Evolutionary conservation across 1,140 invertebrate species (phyloP), one percentile per base, ranked within the genome.

Genomic region (Helicoverpa zea): DNA sequence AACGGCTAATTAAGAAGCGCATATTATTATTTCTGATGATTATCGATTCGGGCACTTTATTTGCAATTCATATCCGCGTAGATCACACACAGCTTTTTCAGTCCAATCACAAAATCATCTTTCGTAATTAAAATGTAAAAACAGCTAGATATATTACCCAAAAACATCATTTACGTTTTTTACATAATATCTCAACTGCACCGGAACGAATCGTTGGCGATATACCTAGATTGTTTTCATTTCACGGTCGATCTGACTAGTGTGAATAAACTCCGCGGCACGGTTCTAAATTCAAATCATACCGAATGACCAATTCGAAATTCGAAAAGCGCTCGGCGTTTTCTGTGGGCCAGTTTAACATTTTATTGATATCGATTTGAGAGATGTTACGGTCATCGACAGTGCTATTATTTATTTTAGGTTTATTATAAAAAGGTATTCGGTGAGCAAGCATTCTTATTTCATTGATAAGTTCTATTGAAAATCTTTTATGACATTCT

Each of bases 221-320:
- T 85, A 83, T 76, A 85, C 51, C 63, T 82, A 75, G 63, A 88
- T 88, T 86, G 84, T 88, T 84, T 82, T 84, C 83, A 87, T 86
- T 85, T 87, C 84, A 88, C 82, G 83, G 81, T 82, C 83, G 83
- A 88, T 87, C 87, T 86, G 83, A 86, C 77, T 81, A 74, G 84
- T 89, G 88, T 86, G 83, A 89, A 89, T 85, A 84, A 88, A 88
- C 84, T 85, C 80, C 49, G 13, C 82, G 59, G 61, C 83, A 81
- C 74, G 78, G 83, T 85, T 82, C 82, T 83, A 78, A 85, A 86
- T 86, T 87, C 81, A 79, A 84, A 84, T 83, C 56, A 80, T 82
- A 82, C 84, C 79, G 75, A 85, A 85, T 81, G 79, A 74, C 78
- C 74, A 85, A 83, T 81, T 76, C 56, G 35, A 77, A 66, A 64